A percentile compares a stretch with the other conserved stretches of the same genome.
Conservation (phyloP, 2,888 invertebrate genomes). For the Megaustenia siamemsis region DNA sequence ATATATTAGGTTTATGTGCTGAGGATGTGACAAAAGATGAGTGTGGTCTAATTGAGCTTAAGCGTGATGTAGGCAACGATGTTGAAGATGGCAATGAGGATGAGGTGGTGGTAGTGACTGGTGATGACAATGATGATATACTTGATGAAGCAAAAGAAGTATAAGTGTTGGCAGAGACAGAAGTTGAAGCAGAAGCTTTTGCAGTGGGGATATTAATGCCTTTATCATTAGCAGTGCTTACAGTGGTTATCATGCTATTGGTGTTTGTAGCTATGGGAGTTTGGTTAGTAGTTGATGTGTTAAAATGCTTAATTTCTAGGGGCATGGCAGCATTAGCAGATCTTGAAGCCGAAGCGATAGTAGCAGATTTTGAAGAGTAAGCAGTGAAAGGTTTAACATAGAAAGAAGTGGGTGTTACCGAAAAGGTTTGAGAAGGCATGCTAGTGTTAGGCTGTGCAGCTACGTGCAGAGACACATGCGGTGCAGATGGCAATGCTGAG, state of each 20-base stretch:
- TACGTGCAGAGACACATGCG: constrained; percentile 5
- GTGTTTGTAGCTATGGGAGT: constrained; percentile 14
- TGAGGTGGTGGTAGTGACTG: not conserved
- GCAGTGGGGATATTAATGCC: not conserved
- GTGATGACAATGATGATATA: constrained; percentile 25
- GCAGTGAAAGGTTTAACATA: constrained; percentile 26
- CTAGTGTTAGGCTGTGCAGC: constrained; percentile 38
- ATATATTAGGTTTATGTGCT: constrained; percentile 13
- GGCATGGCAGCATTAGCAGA: constrained; percentile 22
- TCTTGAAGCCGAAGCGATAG: not conserved
- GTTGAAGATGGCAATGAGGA: constrained; percentile 20
- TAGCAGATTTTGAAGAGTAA: not conserved
- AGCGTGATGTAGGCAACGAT: not conserved
- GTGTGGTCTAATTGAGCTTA: constrained; percentile 31
- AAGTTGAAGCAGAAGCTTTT: constrained; percentile 27
- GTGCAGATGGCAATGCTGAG: constrained; percentile 27
- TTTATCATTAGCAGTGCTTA: not conserved
- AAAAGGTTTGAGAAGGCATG: constrained; percentile 33
- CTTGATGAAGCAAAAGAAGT: not conserved
- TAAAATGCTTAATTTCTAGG: not conserved
- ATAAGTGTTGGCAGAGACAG: constrained; percentile 25
- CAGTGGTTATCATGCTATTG: constrained; percentile 22
- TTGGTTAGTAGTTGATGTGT: constrained; percentile 2
- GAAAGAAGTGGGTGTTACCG: constrained; percentile 22
- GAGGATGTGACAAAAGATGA: constrained; percentile 29